A percentile compares a stretch with the other conserved stretches of the same genome.
Conservation (phyloP, 2,113 vertebrate species). For the Bostrychus sinensis region DNA sequence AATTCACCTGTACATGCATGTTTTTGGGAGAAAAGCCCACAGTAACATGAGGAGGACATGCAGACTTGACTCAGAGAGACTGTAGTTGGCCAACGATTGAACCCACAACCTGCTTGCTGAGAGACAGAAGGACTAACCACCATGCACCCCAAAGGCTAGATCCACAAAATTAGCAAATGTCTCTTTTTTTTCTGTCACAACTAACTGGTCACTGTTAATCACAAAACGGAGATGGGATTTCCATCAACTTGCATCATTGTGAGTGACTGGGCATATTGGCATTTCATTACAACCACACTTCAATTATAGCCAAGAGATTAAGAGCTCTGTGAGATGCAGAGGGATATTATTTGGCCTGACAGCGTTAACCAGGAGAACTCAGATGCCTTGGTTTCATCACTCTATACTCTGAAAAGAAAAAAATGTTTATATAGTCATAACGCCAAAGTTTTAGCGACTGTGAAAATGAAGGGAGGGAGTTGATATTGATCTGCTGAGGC, state of each 20-base stretch:
- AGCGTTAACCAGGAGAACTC: slow-evolving; percentile 27
- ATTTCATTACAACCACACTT: slow-evolving; percentile 38
- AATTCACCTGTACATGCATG: no score
- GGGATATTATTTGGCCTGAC: slow-evolving; percentile 40
- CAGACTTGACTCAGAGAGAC: no score
- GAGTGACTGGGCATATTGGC: slow-evolving; percentile 41
- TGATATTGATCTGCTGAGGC: slow-evolving; percentile 70
- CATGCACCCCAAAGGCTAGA: no score
- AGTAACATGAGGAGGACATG: no score
- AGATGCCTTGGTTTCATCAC: slow-evolving; percentile 45
- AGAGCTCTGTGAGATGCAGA: slow-evolving; percentile 26
- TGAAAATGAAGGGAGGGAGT: slow-evolving; percentile 44
- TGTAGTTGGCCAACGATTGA: no score
- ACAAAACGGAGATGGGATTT: slow-evolving; percentile 25
- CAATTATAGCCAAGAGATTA: slow-evolving; percentile 49
- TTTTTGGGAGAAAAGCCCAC: no score
- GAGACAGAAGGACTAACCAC: no score
- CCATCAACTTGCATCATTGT: slow-evolving; percentile 46
- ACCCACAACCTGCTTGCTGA: no score
- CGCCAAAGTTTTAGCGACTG: slow-evolving; percentile 47
- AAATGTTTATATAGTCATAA: slow-evolving; percentile 39
- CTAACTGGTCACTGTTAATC: slow-evolving; percentile 3
- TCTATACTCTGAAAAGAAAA: slow-evolving; percentile 10
- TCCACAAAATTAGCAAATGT: no score
- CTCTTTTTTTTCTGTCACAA: no score